Conservation (phyloP, 2,888 invertebrate genomes). For the Eupithecia dodoneata region DNA sequence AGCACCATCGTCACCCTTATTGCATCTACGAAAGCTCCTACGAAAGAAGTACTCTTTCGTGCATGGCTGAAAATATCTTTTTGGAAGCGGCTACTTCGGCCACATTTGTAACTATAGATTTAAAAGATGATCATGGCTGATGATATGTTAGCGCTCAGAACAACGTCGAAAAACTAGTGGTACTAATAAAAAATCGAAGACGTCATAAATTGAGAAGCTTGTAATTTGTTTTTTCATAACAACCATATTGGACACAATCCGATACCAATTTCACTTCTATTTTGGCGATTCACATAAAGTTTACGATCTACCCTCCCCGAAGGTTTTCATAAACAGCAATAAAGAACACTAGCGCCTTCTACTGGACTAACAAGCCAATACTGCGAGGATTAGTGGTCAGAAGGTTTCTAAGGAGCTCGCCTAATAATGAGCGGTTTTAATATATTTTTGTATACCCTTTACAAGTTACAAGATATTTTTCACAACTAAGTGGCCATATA, state of each 20-base stretch:
- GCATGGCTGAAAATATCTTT: background rate
- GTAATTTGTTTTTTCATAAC: slow-evolving; percentile 40
- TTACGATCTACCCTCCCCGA: slow-evolving; percentile 39
- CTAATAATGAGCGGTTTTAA: background rate
- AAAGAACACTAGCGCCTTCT: slow-evolving; percentile 53
- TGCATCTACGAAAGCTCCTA: background rate
- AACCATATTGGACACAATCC: slow-evolving; percentile 26
- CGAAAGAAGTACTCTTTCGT: background rate
- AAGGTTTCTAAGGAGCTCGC: slow-evolving; percentile 30
- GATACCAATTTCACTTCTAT: slow-evolving; percentile 25
- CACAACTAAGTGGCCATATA: too few species aligned
- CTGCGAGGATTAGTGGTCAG: slow-evolving; percentile 65
- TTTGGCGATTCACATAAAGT: slow-evolving; percentile 39
- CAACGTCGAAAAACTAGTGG: background rate
- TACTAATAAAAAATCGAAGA: background rate
- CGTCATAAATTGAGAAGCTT: background rate
- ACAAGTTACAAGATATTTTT: background rate
- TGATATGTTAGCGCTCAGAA: background rate
- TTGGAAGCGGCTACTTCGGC: background rate
- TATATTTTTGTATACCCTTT: background rate
- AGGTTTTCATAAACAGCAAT: slow-evolving; percentile 55
- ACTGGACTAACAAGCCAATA: slow-evolving; percentile 76
- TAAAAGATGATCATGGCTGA: background rate
- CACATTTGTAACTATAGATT: background rate
- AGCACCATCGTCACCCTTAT: background rate